These are phyloP conservation scores for Okamejei kenojei DNA, from an alignment of 2,797 vertebrate genomes.

Conservation along the genomic window DNA sequence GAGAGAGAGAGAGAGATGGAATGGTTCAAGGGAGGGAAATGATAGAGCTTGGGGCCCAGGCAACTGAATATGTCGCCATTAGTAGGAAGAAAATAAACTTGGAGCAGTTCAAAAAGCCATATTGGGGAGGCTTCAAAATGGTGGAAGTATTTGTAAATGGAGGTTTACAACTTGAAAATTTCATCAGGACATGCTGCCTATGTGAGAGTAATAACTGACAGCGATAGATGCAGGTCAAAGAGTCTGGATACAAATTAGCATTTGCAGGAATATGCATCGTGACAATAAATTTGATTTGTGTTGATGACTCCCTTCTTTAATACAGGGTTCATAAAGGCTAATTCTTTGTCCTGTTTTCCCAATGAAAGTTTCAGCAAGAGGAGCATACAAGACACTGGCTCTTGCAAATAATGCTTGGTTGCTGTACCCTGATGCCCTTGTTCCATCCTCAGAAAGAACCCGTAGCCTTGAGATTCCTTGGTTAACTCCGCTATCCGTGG, in stretches of 20 bases:
- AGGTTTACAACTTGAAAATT: not conserved
- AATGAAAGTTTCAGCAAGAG: not conserved
- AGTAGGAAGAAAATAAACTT: no score
- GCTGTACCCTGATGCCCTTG: conserved; percentile 52
- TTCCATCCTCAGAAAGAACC: conserved; percentile 69
- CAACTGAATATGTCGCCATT: not conserved
- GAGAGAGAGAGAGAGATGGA: not conserved
- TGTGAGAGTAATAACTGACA: not conserved
- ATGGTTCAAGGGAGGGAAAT: not conserved
- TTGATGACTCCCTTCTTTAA: not conserved
- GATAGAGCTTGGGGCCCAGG: not conserved
- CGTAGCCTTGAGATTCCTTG: conserved; percentile 69
- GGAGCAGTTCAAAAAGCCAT: not conserved
- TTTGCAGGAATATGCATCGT: no score
- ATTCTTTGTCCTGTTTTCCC: not conserved
- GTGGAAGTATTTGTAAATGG: not conserved
- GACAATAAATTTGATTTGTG: no score
- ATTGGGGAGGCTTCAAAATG: not conserved
- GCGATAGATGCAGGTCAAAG: not conserved
- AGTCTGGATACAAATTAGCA: not conserved
- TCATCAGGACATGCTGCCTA: no score
- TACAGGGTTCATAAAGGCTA: not conserved
- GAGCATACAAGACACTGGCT: not conserved
- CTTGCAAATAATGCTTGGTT: not conserved
- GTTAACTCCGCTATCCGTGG: conserved; percentile 65